Conservation (phyloP, 2,113 vertebrate genomes). For the Microtus richardsoni region DNA sequence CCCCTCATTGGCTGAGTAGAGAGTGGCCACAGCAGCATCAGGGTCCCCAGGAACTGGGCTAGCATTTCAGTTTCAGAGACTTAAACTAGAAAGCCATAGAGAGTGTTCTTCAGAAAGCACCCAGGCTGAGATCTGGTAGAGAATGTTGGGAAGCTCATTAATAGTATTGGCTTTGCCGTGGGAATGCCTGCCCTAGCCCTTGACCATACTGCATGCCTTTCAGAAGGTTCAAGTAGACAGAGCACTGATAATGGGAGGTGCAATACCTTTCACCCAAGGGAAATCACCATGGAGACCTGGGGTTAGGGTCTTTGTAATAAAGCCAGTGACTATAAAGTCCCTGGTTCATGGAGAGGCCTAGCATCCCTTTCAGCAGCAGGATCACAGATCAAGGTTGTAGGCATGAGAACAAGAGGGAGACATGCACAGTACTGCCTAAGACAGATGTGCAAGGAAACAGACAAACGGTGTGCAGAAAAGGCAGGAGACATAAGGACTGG, state of each 20-base stretch:
- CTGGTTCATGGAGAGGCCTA: neutral
- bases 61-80: neutral
- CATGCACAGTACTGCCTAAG: neutral
- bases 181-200: neutral
- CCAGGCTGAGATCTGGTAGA: rapidly evolving
- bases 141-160: rapidly evolving
- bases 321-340: no score
- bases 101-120: neutral
- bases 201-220: neutral
- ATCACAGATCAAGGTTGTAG: neutral
- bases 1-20: neutral
- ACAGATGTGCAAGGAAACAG: neutral
- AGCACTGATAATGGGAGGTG: neutral
- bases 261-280: neutral
- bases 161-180: neutral
- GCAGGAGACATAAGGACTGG: neutral
- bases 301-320: no score
- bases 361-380: neutral
- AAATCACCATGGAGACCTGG: neutral
- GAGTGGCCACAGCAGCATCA: neutral
- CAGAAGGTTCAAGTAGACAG: neutral
- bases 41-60: neutral
- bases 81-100: neutral
- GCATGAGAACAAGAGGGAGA: neutral
- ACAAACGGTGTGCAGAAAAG: no score